A percentile compares a stretch with the other conserved stretches of the same genome.
Conservation (phyloP, 2,797 vertebrate genomes). For the Anguilla pacifica region DNA sequence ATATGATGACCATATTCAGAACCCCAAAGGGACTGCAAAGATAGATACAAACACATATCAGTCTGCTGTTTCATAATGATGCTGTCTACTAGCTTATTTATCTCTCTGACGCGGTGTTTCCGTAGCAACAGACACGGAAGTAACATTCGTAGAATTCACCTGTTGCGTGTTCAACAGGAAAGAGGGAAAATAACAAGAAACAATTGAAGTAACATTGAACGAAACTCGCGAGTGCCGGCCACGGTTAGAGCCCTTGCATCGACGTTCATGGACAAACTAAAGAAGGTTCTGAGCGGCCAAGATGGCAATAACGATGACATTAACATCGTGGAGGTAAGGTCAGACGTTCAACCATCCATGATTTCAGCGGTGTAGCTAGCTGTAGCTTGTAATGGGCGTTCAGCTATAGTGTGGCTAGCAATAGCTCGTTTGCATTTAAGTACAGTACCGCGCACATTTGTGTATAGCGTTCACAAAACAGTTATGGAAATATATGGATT, state of each 20-base stretch:
- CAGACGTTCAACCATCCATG: not conserved
- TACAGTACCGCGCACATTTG: not conserved
- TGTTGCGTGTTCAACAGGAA: conserved; percentile 3
- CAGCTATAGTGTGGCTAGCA: not conserved
- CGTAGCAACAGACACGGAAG: conserved; percentile 16
- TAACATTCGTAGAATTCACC: conserved; percentile 8
- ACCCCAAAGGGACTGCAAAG: not conserved
- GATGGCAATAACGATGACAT: conserved; percentile 76
- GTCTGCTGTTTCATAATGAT: not conserved
- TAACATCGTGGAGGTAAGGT: conserved; percentile 70
- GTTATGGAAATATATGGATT: not conserved
- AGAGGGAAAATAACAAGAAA: not conserved
- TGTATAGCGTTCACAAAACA: not conserved
- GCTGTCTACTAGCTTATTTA: not conserved
- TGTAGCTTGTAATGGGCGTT: not conserved
- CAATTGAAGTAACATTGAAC: not conserved
- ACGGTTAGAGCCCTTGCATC: no score
- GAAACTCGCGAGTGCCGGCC: not conserved
- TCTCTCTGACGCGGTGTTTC: not conserved
- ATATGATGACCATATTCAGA: no score
- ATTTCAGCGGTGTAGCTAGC: not conserved
- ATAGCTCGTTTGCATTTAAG: not conserved
- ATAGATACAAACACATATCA: not conserved
- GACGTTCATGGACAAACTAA: conserved; percentile 84
- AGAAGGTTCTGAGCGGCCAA: conserved; percentile 82